Percentiles rank a stretch among this genome's conserved stretches.
Evolutionary conservation across 2,113 vertebrate species (phyloP).

Genomic region (Phainopepla nitens): DNA sequence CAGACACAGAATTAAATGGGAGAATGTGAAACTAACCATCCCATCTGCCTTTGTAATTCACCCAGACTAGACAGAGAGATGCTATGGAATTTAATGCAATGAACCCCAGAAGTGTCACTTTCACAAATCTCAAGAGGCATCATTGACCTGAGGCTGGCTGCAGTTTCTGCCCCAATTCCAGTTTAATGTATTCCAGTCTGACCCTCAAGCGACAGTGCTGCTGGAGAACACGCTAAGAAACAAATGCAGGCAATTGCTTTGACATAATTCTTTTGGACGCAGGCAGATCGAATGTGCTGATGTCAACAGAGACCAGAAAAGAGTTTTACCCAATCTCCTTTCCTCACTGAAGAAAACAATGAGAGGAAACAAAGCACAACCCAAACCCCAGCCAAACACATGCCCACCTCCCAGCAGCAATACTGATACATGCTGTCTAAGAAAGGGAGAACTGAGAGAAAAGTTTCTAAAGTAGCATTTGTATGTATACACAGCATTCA

Average conservation of each 20-base stretch:
- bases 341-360: not conserved
- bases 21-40: not conserved
- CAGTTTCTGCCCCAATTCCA: slow-evolving; percentile 53
- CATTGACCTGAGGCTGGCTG: slow-evolving; percentile 12
- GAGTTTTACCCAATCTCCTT: not conserved
- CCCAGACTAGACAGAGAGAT: not conserved
- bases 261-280: slow-evolving; percentile 49
- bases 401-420: not conserved
- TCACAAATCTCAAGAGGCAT: slow-evolving; percentile 45
- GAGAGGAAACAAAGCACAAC: slow-evolving; percentile 7
- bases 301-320: slow-evolving; percentile 43
- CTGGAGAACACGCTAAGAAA: slow-evolving; percentile 1
- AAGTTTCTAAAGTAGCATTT: not conserved
- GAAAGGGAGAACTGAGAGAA: not conserved
- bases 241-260: slow-evolving; percentile 32
- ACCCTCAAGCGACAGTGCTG: slow-evolving; percentile 18
- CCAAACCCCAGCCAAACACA: not conserved
- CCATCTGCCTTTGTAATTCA: slow-evolving; percentile 4
- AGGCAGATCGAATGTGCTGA: slow-evolving; percentile 37
- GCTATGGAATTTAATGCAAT: slow-evolving; percentile 6
- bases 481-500: not conserved
- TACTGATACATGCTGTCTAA: not conserved
- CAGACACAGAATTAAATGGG: not conserved
- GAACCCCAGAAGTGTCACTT: slow-evolving; percentile 52
- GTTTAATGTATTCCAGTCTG: slow-evolving; percentile 27